Evolutionary conservation across 2,888 invertebrate genomes (phyloP), one percentile per base, ranked within the genome.

Genomic region (Luperina testacea): DNA sequence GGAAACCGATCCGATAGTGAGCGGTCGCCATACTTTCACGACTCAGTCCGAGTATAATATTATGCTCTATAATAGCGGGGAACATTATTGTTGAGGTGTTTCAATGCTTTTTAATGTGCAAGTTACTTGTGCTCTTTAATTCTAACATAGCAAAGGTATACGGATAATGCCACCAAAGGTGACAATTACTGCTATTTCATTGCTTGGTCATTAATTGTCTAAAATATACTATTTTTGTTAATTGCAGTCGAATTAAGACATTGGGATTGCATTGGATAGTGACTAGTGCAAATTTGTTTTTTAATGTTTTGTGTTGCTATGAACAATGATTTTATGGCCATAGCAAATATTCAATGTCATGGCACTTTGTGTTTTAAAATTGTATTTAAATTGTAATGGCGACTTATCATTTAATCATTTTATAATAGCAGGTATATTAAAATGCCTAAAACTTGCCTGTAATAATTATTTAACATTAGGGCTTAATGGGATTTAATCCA

Each of bases 391-490:
- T 82, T 79, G 77, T 86, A 86, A 83, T 88, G 82, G 73, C 82
- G 70, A 71, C 81, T 90, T 83, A 88, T 89, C 59, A 81, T 85
- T 85, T 82, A 81, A 86, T 75, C 32, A 86, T 87, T 87, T 89
- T 88, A 85, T 87, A 90, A 88, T 89, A 88, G 83, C 90, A 90
- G 88, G 87, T 92, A 82, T 89, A 90, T 85, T 90, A 90, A 92
- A 93, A 94, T 95, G 96, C 96, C 96, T 95, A 94, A 94, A 92
- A 94, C 95, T 96, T 96, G 96, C 96, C 96, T 95, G 93, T 92
- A 92, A 90, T 92, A n/a, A n/a, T n/a, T n/a, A 85, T 85, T 91
- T 91, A 90, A 91, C 86, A 91, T 91, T 93, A 93, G 92, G 94
- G 93, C 92, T 94, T 93, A 92, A 90, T 91, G 92, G 94, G 93